Evolutionary conservation across 2,113 vertebrate genomes (phyloP).

Genomic region (Oncorhynchus mykiss): DNA sequence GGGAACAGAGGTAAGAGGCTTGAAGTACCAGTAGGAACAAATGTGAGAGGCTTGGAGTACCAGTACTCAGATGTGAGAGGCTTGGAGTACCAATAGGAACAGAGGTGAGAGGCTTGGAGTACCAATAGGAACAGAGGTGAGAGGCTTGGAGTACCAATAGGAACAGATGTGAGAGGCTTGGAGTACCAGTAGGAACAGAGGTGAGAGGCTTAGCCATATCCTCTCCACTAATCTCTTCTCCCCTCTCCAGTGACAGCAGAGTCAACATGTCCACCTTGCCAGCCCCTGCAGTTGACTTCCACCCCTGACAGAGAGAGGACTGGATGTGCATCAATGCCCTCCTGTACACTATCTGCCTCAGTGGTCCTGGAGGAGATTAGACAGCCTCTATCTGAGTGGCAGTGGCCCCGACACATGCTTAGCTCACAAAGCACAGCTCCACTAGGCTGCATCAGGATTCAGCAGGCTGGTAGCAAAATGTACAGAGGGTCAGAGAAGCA

Average conservation of each 20-base stretch:
- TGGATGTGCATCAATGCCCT: neutral
- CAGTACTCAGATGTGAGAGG: too few species aligned
- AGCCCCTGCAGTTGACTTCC: neutral
- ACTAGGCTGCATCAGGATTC: neutral
- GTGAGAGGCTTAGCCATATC: slow-evolving; percentile 27
- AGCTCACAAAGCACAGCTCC: neutral
- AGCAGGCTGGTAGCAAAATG: neutral
- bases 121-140: too few species aligned
- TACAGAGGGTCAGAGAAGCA: neutral
- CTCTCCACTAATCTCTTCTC: slow-evolving; percentile 30
- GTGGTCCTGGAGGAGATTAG: neutral
- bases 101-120: too few species aligned
- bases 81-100: too few species aligned
- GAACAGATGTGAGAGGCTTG: too few species aligned
- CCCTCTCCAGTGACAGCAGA: slow-evolving; percentile 7
- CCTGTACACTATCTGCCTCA: too few species aligned
- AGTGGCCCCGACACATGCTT: neutral
- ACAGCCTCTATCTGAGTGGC: neutral
- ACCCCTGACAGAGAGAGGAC: slow-evolving; percentile 2
- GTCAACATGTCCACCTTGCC: slow-evolving; percentile 36
- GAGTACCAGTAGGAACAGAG: neutral
- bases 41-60: too few species aligned
- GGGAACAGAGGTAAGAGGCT: too few species aligned
- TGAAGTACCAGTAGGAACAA: too few species aligned
- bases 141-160: too few species aligned